phyloP scores from a whole-genome alignment of 2,113 vertebrate species.

The Nothoprocta perdicaria region DNA sequence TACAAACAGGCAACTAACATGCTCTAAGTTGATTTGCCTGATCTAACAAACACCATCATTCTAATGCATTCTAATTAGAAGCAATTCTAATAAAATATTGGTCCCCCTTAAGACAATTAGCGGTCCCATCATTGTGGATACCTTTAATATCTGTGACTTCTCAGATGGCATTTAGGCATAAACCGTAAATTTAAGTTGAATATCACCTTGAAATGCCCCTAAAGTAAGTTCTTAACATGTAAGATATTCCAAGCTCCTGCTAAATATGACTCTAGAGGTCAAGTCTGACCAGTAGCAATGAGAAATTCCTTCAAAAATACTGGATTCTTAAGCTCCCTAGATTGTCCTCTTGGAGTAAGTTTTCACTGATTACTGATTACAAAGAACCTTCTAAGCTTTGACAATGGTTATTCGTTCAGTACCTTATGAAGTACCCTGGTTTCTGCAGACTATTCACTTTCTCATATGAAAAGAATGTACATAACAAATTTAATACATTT shows the following conservation, averaged over 20 bases:
- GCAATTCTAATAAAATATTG: too few species aligned
- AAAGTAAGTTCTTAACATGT: neutral
- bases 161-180: accelerated
- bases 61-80: too few species aligned
- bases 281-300: neutral
- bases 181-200: neutral
- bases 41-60: neutral
- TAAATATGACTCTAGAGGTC: neutral
- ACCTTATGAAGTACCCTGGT: too few species aligned
- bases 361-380: neutral
- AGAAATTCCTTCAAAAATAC: neutral
- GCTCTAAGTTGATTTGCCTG: neutral
- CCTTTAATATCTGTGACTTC: accelerated
- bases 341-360: neutral
- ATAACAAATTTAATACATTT: neutral
- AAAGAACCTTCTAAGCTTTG: neutral
- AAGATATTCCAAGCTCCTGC: neutral
- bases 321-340: neutral
- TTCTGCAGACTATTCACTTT: neutral
- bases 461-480: neutral
- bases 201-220: accelerated
- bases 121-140: neutral
- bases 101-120: neutral
- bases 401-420: neutral
- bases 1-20: neutral